Percentiles rank a stretch among this genome's conserved stretches.
Conservation (phyloP, 2,888 invertebrate species). For the Gortyna flavago region DNA sequence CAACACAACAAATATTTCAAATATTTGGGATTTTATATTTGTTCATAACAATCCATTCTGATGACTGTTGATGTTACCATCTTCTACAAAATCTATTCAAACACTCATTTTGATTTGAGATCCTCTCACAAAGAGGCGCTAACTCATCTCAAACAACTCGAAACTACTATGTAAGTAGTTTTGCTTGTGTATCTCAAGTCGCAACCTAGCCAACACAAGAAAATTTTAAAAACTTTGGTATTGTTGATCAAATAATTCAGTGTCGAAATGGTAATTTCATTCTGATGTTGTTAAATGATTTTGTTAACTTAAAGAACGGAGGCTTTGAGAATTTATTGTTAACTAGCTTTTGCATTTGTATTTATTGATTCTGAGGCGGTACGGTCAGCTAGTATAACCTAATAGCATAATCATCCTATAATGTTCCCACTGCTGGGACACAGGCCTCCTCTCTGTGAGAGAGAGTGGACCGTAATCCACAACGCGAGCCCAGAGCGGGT, state of each 20-base stretch:
- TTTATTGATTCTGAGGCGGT: too few species aligned
- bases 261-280: background rate
- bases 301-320: constrained; percentile 4
- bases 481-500: too few species aligned
- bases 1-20: background rate
- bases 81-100: constrained; percentile 1
- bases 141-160: constrained; percentile 32
- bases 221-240: constrained; percentile 4
- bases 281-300: background rate
- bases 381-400: too few species aligned
- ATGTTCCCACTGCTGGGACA: too few species aligned
- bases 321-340: background rate
- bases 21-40: background rate
- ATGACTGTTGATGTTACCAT: background rate
- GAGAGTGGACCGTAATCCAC: too few species aligned
- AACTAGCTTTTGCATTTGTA: too few species aligned
- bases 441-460: too few species aligned
- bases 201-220: background rate
- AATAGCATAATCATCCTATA: too few species aligned
- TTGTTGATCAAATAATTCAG: background rate
- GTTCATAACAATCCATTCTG: too few species aligned
- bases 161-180: constrained; percentile 32
- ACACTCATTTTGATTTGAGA: constrained; percentile 13
- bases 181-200: constrained; percentile 11
- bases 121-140: constrained; percentile 10